Base-by-base conservation (phyloP, 2,888 invertebrate genomes). In the Nephrocerus scutellatus region DNA sequence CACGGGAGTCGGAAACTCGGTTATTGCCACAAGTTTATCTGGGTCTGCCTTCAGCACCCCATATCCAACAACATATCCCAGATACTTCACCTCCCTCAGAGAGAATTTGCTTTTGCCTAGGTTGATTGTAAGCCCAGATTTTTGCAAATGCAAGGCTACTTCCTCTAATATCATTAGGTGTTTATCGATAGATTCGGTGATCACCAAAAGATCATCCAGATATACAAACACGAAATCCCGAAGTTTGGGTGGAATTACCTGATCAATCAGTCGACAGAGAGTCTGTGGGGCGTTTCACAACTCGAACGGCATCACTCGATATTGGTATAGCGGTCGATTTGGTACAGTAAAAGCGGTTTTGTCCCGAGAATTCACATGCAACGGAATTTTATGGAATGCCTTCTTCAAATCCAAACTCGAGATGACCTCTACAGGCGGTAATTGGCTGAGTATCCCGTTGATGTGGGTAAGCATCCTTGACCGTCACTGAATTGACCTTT, bases 301-400 rank as follows among this genome's bases (percentile, higher is more conserved):
- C 8, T 45, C 45, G 34, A 50, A 48, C 2, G 49, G 49, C 48
- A 51, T 51, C 9, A 49, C 46, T 4, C 13, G 34, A 12, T 43
- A 51, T 22, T 49, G 49, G 28, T 47, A 49, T 3, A 49, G 30
- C 2, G 46, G 36, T 12, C 44, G 28, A 13, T 46, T 47, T 5
- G 44, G 59, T 3, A 59, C 54, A 1, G 54, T 41, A 16, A 48
- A 50, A 1, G 56, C 57, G 2, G 57, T 60, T 8, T 43, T 44
- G 20, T 39, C 36, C 22, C 37, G 12, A 9, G 26, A 18, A 9
- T 16, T 5, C 21, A 21, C 15, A n/a, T 25, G 32, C 16, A 33
- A 23, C 3, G 39, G 28, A n/a, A 33, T 39, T 26, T 39, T 28
- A 28, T 26, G 22, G 15, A 24, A 30, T 6, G 30, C 37, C 6